Evolutionary conservation across 2,797 vertebrate genomes (phyloP).

Genomic region (Pangasius larnaudii): DNA sequence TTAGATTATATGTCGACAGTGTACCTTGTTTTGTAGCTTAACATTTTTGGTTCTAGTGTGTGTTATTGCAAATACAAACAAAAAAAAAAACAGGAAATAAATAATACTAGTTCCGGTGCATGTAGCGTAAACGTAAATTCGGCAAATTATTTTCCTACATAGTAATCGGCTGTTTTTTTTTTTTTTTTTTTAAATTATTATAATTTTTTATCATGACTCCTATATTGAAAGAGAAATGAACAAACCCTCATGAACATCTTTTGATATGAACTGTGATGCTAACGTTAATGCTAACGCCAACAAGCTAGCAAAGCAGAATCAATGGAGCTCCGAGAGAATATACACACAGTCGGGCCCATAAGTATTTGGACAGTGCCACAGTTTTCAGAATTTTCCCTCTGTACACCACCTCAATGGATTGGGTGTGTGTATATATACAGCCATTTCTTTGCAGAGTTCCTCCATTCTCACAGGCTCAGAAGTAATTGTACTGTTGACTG

Average conservation of each 20-base stretch:
- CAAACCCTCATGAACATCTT: too few relatives aligned
- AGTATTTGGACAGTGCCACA: too few relatives aligned
- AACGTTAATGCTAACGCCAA: neutral
- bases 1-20: neutral
- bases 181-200: neutral
- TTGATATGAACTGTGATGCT: neutral
- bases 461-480: too few relatives aligned
- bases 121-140: neutral
- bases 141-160: neutral
- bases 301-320: neutral
- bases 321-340: neutral
- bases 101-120: neutral
- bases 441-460: too few relatives aligned
- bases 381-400: too few relatives aligned
- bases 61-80: neutral
- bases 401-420: too few relatives aligned
- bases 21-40: neutral
- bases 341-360: too few relatives aligned
- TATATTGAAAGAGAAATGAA: neutral
- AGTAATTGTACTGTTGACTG: too few relatives aligned
- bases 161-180: neutral
- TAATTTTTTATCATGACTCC: neutral
- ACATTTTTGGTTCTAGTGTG: neutral
- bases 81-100: neutral
- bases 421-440: too few relatives aligned